Conservation (phyloP, 2,888 invertebrate genomes). For the Aphodius sticticus region DNA sequence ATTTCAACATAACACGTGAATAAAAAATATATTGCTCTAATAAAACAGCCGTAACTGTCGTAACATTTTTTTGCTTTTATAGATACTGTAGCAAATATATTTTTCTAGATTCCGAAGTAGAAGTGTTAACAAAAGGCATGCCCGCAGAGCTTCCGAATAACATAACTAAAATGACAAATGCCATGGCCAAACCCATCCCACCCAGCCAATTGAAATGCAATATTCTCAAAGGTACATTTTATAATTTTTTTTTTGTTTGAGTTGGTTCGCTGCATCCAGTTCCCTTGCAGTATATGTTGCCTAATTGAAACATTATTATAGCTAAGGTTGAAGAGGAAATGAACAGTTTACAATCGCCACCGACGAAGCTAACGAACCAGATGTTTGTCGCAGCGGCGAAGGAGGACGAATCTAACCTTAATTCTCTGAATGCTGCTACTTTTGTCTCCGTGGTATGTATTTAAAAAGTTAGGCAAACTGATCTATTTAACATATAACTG, state of each 20-base stretch:
- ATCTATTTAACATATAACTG: neutral
- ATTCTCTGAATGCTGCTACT: constrained; percentile 69
- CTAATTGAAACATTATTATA: constrained; percentile 48
- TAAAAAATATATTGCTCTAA: too few relatives aligned
- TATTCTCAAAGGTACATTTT: constrained; percentile 82
- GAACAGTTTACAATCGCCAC: constrained; percentile 43
- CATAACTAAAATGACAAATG: constrained; percentile 52
- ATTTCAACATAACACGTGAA: too few relatives aligned
- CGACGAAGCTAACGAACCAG: constrained; percentile 66
- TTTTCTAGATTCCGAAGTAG: constrained; percentile 50
- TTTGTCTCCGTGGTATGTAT: constrained; percentile 79
- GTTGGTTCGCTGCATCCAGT: neutral
- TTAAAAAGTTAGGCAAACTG: neutral
- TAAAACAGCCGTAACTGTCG: neutral
- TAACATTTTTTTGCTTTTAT: neutral
- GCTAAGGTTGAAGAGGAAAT: constrained; percentile 74
- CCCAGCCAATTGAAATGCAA: constrained; percentile 94
- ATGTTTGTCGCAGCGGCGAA: constrained; percentile 63
- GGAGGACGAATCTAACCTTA: constrained; percentile 57
- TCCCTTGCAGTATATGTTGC: neutral
- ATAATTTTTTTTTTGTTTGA: constrained; percentile 36
- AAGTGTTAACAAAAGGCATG: constrained; percentile 50
- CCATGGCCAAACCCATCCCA: constrained; percentile 72
- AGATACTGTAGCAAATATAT: constrained; percentile 8
- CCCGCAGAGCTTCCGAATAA: constrained; percentile 58